Evolutionary conservation across 1,140 invertebrate species (phyloP), one percentile per base, ranked within the genome.

Genomic region (Heliconius hermathena): DNA sequence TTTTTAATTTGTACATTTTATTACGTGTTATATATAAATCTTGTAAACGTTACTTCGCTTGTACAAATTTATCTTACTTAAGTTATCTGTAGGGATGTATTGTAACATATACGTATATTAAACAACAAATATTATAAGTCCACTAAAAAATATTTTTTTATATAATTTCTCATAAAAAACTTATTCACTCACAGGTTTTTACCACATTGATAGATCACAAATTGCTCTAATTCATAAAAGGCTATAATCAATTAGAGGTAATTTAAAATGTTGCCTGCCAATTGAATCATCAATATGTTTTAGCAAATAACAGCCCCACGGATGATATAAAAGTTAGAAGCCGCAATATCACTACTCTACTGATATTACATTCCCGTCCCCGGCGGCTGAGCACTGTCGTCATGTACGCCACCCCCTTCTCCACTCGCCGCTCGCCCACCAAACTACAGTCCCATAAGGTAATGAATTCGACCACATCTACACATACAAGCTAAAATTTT

Each of bases 301-400:
- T 84, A 86, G 83, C 82, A 78, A 72, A 72, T 72, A 72, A 72
- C 71, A 72, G 71, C 36, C 36, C 36, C 71, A 66, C 11, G 33
- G 29, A 38, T 22, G 71, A 20, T 36, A 72, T 72, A 72, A 72
- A 72, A 72, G 71, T 72, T 72, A 88, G 89, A 90, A 91, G 89
- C 87, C 87, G 89, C 91, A 91, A 93, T 91, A 91, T 91, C 87
- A 91, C 90, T 87, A 89, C 88, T 91, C 85, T 87, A 83, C 85
- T 88, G 89, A 90, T 91, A 92, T 91, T 91, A 91, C 89, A 89
- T 90, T 93, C 89, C 84, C 83, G 85, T 83, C 85, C 81, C 85
- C 84, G 78, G 84, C 83, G 77, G 80, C 82, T 79, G 76, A 84
- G 82, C 84, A 84, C 83, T 87, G 90, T 87, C 90, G 89, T 89